Evolutionary conservation across 2,113 vertebrate species (phyloP).

Genomic region (Macheiramphus alcinus): DNA sequence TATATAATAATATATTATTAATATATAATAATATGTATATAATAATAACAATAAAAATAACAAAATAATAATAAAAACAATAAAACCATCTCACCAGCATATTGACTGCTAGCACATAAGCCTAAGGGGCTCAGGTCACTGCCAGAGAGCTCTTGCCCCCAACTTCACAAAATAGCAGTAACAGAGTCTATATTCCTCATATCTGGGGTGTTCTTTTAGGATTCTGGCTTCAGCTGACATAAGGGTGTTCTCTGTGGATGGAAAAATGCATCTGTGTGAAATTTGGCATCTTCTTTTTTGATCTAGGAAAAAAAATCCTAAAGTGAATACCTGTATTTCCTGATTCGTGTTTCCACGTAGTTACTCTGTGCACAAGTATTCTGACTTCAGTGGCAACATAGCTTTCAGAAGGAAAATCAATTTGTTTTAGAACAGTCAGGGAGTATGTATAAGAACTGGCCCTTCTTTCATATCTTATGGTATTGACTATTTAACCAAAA

Average conservation of each 20-base stretch:
- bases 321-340: not conserved
- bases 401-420: not conserved
- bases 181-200: not conserved
- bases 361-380: not conserved
- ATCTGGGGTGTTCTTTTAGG: not conserved
- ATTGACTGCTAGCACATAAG: not conserved
- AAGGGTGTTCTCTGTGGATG: not conserved
- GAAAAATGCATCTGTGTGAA: not conserved
- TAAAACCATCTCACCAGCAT: not conserved
- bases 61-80: not conserved
- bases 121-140: not conserved
- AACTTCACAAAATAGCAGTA: not conserved
- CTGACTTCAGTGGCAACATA: not conserved
- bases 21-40: no score
- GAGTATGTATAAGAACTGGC: not conserved
- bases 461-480: not conserved
- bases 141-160: not conserved
- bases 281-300: not conserved
- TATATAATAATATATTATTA: not conserved
- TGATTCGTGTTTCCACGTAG: not conserved
- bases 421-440: not conserved
- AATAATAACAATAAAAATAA: no score
- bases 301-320: not conserved
- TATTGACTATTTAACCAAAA: not conserved
- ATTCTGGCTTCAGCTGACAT: not conserved